Conservation (phyloP, 2,888 invertebrate genomes). For the Cabera pusaria region DNA sequence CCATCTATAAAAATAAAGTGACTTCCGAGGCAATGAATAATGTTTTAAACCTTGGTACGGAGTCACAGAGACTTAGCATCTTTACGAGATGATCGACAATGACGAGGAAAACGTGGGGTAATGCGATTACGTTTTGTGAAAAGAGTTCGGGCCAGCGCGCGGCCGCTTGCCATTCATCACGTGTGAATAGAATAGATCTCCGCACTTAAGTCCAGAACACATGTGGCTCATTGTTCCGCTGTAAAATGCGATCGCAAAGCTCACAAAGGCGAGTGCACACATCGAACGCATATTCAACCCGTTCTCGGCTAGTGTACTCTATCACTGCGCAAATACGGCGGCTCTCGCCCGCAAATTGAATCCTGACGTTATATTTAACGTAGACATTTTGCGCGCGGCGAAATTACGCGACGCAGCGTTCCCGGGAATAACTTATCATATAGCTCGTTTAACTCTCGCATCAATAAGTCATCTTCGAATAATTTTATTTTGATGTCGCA, state of each 20-base stretch:
- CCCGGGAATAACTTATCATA: conserved; percentile 55
- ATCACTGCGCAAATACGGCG: conserved; percentile 35
- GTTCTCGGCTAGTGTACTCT: conserved; percentile 17
- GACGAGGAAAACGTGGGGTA: conserved; percentile 21
- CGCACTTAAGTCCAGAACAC: conserved; percentile 11
- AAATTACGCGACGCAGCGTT: conserved; percentile 49
- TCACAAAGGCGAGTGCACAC: conserved; percentile 18
- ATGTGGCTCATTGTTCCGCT: conserved; percentile 17
- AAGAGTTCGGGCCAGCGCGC: conserved; percentile 12
- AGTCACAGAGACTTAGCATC: conserved; percentile 26
- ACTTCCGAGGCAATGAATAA: conserved; percentile 35
- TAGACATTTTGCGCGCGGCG: conserved; percentile 44
- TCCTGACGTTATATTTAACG: conserved; percentile 54
- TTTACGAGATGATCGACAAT: conserved; percentile 30
- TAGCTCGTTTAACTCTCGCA: conserved; percentile 54
- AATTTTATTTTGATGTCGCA: conserved; percentile 52
- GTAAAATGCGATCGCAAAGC: conserved; percentile 11
- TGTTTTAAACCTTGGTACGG: conserved; percentile 32
- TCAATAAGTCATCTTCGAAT: conserved; percentile 53
- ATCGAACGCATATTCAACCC: conserved; percentile 24
- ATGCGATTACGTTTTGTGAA: conserved; percentile 23
- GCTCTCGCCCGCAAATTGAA: conserved; percentile 49
- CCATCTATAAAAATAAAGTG: conserved; percentile 36
- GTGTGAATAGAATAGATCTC: conserved; percentile 14
- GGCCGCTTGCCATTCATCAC: conserved; percentile 13